Evolutionary conservation across 2,113 vertebrate genomes (phyloP), one percentile per base, ranked within the genome.

Genomic region (Amia ocellicauda): DNA sequence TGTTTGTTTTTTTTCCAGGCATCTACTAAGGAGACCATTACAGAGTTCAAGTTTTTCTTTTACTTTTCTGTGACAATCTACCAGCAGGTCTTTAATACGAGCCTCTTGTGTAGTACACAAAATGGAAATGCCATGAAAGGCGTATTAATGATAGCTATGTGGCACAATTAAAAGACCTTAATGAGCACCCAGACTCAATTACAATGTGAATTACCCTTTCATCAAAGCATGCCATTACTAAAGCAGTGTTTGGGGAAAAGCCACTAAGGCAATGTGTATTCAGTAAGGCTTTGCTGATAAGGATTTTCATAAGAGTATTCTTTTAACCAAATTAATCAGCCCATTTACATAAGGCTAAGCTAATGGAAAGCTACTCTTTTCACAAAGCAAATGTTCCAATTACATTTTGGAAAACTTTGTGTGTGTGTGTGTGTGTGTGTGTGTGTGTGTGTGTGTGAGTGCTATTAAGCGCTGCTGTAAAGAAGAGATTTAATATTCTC

Each of bases 151-250:
- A 47, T 36, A 36, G 31, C 31, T 17, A 47, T 47, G n/a, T 47
- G 14, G 43, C 13, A 14, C 23, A 26, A 83, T 86, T 87, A 85
- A 84, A 82, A 64, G 57, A 66, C 75, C 78, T 83, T 88, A 88
- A 85, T 81, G 82, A 83, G 84, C 79, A 80, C 73, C 59, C 59
- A 85, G 79, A 83, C 83, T 83, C 83, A 88, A 86, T 86, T 88
- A 87, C 83, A 81, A 76, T 55, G 70, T 74, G 78, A 84, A 85
- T 87, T 85, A 83, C 76, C 75, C 79, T 74, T 79, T 84, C 81
- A 81, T 86, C 85, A 43, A 81, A 81, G 79, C 78, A 58, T 72
- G 80, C 75, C 75, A 80, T 76, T 74, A 76, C 70, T 79, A 76
- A 74, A 78, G 73, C 73, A 54, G 72, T 77, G 75, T 77, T 78